Base-by-base conservation (phyloP, 1,140 invertebrate genomes). In the Grapholita molesta region DNA sequence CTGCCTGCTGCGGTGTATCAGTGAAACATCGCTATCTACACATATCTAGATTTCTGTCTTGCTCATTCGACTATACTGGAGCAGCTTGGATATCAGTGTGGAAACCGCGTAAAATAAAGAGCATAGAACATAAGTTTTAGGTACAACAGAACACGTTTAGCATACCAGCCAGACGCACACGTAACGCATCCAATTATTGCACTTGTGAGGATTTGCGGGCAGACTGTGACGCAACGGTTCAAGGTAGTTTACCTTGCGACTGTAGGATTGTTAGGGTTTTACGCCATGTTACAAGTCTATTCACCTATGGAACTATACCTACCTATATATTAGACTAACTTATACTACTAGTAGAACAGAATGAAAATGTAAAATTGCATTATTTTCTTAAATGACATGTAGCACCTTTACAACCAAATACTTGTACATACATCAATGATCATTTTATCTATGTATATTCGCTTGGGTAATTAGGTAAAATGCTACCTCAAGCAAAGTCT, bases 151-250 rank as follows among this genome's bases (percentile, higher is more conserved):
- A 28, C 24, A 32, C 15, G 25, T 12, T 28, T 61, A 61, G 25
- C 24, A 25, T 24, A 24, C 23, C 52, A 24, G 30, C 55, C 55
- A 61, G 55, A 61, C 42, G 42, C 55, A 61, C 28, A 30, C 55
- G 55, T 61, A 25, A 61, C 21, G n/a, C 55, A 61, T 61, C 55
- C 55, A 61, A 61, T 61, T 61, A 61, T n/a, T 15, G 55, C 55
- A 61, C 24, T 61, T 61, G 55, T 61, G 18, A 28, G 55, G 55
- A 15, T 61, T 61, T 28, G 55, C 25, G 55, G 8, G 42, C 28
- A 61, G 55, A 61, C 53, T 2, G 55, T 28, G 24, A 28, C 42
- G 55, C 53, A 55, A 61, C 24, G 5, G 55, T 61, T 61, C 55
- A 61, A 61, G 55, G 55, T 25, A 28, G 55, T 24, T 57, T 61